A percentile compares a stretch with the other conserved stretches of the same genome.
These are phyloP conservation scores for Hephaestus fuliginosus DNA, from an alignment of 2,797 vertebrate species.

Conservation along the genomic window DNA sequence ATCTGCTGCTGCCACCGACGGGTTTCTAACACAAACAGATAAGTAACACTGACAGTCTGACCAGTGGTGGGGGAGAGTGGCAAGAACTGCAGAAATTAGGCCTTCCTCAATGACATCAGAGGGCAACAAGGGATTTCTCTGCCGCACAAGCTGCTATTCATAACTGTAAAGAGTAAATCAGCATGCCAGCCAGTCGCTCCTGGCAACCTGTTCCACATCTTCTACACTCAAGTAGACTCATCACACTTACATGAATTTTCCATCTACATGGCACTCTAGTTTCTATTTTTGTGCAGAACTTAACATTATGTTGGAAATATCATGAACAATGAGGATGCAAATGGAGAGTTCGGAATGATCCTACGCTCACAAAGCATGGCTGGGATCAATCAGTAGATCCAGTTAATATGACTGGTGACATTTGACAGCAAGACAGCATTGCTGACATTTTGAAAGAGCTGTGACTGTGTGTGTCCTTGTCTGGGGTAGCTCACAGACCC, in stretches of 20 bases:
- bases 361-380: not conserved
- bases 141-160: slow-evolving; percentile 64
- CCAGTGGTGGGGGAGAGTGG: slow-evolving; percentile 27
- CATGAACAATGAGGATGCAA: not conserved
- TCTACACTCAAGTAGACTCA: no score
- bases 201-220: slow-evolving; percentile 49
- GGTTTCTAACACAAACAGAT: slow-evolving; percentile 20
- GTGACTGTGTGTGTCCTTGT: slow-evolving; percentile 30
- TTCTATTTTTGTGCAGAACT: not conserved
- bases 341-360: not conserved
- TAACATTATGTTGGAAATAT: not conserved
- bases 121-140: slow-evolving; percentile 46
- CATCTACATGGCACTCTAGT: not conserved
- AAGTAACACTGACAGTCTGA: slow-evolving; percentile 25
- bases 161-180: slow-evolving; percentile 41
- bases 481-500: slow-evolving; percentile 19
- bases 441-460: slow-evolving; percentile 29
- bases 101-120: slow-evolving; percentile 52
- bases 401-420: slow-evolving; percentile 3
- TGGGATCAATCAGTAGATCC: slow-evolving; percentile 1
- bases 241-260: not conserved
- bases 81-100: slow-evolving; percentile 6
- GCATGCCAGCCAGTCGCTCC: slow-evolving; percentile 50
- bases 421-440: slow-evolving; percentile 3
- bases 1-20: slow-evolving; percentile 48